Conservation (phyloP, 2,888 invertebrate species). For the Dermolepida albohirtum region DNA sequence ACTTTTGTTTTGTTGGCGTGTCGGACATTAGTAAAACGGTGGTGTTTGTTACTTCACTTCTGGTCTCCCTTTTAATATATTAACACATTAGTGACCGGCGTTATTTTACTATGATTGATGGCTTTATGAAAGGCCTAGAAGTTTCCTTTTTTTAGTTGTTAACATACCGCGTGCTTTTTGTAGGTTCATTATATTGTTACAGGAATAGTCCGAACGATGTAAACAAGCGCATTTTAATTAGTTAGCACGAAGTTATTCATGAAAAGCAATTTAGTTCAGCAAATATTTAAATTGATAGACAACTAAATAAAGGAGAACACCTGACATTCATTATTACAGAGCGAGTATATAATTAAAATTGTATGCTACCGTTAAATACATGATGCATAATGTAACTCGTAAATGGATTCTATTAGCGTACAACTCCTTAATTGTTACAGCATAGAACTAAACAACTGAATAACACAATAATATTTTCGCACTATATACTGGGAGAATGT, state of each 20-base stretch:
- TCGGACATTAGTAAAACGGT: slow-evolving; percentile 28
- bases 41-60: slow-evolving; percentile 26
- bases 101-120: slow-evolving; percentile 32
- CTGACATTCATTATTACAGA: too few relatives aligned
- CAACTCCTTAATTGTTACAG: too few relatives aligned
- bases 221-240: slow-evolving; percentile 18
- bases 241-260: background rate
- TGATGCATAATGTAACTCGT: too few relatives aligned
- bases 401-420: too few relatives aligned
- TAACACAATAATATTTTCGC: too few relatives aligned
- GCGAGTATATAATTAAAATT: too few relatives aligned
- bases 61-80: slow-evolving; percentile 22
- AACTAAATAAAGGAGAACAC: too few relatives aligned
- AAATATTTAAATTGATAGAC: too few relatives aligned
- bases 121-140: slow-evolving; percentile 22
- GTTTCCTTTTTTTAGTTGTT: slow-evolving; percentile 23
- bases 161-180: slow-evolving; percentile 2
- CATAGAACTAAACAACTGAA: too few relatives aligned
- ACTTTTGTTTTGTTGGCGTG: slow-evolving; percentile 41
- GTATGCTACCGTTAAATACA: too few relatives aligned
- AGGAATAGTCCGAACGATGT: slow-evolving; percentile 1
- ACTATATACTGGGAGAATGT: too few relatives aligned
- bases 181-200: slow-evolving; percentile 23
- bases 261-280: too few relatives aligned
- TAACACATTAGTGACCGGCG: slow-evolving; percentile 36